Evolutionary conservation across 2,113 vertebrate species (phyloP).

Genomic region (Heterocephalus glaber): DNA sequence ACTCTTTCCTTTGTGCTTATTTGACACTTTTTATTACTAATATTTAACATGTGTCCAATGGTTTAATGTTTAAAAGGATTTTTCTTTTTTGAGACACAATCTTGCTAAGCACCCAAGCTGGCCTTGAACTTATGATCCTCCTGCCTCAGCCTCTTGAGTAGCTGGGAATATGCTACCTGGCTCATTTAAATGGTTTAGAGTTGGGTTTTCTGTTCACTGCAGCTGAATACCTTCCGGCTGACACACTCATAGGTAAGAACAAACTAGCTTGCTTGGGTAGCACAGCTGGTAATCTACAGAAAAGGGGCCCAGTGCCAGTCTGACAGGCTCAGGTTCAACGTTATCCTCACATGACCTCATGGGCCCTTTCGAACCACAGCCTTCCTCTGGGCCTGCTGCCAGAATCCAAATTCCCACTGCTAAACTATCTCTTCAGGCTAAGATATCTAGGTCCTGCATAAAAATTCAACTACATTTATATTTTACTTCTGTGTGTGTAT

Average conservation of each 20-base stretch:
- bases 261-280: neutral
- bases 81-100: too few relatives aligned
- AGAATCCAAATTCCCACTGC: too few relatives aligned
- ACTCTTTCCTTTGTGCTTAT: neutral
- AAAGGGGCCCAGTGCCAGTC: neutral
- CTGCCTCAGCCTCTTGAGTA: too few relatives aligned
- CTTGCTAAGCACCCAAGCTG: too few relatives aligned
- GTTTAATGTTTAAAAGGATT: neutral
- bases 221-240: neutral
- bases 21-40: neutral
- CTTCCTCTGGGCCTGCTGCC: neutral
- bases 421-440: slow-evolving; percentile 4
- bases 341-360: neutral
- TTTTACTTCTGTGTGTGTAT: neutral
- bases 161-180: too few relatives aligned
- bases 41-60: neutral
- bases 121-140: too few relatives aligned
- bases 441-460: neutral
- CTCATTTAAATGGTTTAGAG: neutral
- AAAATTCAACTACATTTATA: neutral
- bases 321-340: neutral
- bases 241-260: neutral
- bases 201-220: neutral
- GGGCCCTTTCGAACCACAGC: too few relatives aligned
- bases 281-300: neutral